Percentiles rank a stretch among this genome's conserved stretches.
Evolutionary conservation across 2,113 vertebrate genomes (phyloP).

Genomic region (Campylomormyrus numenius): DNA sequence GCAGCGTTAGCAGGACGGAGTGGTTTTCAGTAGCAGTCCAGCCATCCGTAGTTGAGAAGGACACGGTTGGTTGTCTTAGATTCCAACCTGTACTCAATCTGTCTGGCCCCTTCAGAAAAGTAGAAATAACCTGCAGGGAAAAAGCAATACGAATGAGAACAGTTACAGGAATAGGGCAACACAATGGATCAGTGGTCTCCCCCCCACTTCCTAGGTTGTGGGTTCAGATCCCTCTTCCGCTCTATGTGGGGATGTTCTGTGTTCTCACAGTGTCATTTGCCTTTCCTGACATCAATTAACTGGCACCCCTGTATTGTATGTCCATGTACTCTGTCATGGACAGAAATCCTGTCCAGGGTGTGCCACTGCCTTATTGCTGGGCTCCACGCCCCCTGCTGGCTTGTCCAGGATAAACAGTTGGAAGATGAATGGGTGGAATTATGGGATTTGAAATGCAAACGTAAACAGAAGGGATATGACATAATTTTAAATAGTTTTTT

Average conservation of each 20-base stretch:
- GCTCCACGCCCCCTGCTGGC: not conserved
- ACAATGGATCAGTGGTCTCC: not conserved
- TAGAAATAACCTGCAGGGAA: conserved; percentile 52
- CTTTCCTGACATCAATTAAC: not conserved
- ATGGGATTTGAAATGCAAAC: not conserved
- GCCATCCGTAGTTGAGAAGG: conserved; percentile 49
- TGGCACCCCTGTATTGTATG: not conserved
- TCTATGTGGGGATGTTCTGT: not conserved
- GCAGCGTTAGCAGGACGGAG: not conserved
- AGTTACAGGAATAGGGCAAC: not conserved
- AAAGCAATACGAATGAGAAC: not conserved
- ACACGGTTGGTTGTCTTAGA: conserved; percentile 30
- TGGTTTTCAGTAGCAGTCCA: conserved; percentile 48
- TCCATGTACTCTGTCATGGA: not conserved
- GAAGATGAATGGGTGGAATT: not conserved
- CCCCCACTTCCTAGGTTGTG: not conserved
- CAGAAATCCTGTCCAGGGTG: not conserved
- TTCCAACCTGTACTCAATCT: conserved; percentile 49
- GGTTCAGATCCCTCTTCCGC: not conserved
- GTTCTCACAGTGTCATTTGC: not conserved
- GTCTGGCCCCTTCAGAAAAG: conserved; percentile 51
- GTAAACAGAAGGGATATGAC: not conserved
- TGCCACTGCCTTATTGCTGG: not conserved
- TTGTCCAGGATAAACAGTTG: not conserved
- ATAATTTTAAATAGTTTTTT: not conserved